Evolutionary conservation across 53 echinoderm and acorn worm species (phyloP).

Genomic region (Echinarachnius parma): DNA sequence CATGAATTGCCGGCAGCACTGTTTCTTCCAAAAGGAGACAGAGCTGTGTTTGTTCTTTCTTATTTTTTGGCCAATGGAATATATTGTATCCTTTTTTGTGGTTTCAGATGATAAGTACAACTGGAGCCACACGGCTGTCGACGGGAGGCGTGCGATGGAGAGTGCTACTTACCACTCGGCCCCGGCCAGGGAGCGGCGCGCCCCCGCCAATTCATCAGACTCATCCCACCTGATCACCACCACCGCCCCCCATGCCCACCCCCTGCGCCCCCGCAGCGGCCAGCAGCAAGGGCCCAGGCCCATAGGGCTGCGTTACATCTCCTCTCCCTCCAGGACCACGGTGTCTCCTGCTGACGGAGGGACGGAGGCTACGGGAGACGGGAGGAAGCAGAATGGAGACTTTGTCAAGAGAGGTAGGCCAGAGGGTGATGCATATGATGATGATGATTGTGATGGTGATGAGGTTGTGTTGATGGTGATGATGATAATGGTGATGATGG

Average conservation of each 20-base stretch:
- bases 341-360: constrained; percentile 66
- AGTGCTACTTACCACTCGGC: constrained; percentile 40
- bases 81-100: too few relatives aligned
- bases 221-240: constrained; percentile 42
- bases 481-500: too few relatives aligned
- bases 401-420: constrained; percentile 58
- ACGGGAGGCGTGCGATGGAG: constrained; percentile 50
- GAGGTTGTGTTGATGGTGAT: too few relatives aligned
- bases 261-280: constrained; percentile 1
- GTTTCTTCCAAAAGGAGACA: too few relatives aligned
- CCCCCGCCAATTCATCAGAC: constrained; percentile 19
- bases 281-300: not conserved
- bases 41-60: too few relatives aligned
- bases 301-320: constrained; percentile 8
- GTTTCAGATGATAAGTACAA: constrained; percentile 62
- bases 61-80: too few relatives aligned
- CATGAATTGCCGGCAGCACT: too few relatives aligned
- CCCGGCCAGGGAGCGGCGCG: constrained; percentile 57
- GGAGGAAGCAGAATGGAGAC: constrained; percentile 7
- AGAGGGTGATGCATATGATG: too few relatives aligned
- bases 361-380: constrained; percentile 29
- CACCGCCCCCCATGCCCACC: constrained; percentile 16
- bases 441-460: too few relatives aligned
- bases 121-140: constrained; percentile 62
- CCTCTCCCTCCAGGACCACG: constrained; percentile 50